Evolutionary conservation across 2,113 vertebrate genomes (phyloP).

Genomic region (Lagopus muta): DNA sequence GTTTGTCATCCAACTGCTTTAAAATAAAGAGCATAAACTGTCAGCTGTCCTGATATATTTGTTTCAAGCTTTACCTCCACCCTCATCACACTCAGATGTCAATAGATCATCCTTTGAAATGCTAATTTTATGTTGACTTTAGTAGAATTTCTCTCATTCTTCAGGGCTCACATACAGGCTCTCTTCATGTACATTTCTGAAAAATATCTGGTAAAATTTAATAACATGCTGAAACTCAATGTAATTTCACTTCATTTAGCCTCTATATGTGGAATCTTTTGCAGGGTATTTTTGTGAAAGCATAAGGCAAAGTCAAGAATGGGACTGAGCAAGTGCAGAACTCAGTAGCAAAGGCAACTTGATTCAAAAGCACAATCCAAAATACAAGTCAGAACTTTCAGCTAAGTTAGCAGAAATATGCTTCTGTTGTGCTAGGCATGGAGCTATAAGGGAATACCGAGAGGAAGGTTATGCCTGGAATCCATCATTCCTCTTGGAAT

Average conservation of each 20-base stretch:
- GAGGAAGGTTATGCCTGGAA: neutral
- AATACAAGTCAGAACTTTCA: neutral
- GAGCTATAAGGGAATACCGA: neutral
- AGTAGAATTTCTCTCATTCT: neutral
- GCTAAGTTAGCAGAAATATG: fast-evolving
- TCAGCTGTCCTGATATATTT: neutral
- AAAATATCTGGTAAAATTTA: neutral
- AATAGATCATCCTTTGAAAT: neutral
- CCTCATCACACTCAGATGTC: neutral
- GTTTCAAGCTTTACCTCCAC: neutral
- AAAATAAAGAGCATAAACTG: conserved; percentile 62
- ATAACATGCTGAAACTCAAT: neutral
- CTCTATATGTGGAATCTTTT: neutral
- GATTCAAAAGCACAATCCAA: neutral
- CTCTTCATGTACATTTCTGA: neutral
- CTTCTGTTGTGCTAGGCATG: neutral
- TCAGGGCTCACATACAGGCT: neutral
- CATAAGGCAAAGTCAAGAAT: neutral
- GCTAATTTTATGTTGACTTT: neutral
- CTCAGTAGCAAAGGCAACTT: neutral
- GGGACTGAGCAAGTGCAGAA: neutral
- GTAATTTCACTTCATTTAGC: neutral
- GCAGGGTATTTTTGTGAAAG: neutral
- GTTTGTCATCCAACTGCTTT: neutral
- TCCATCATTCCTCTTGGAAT: neutral